These are phyloP conservation scores for Platorchestia sp. DNA, from an alignment of 1,140 invertebrate genomes.

Conservation along the genomic window DNA sequence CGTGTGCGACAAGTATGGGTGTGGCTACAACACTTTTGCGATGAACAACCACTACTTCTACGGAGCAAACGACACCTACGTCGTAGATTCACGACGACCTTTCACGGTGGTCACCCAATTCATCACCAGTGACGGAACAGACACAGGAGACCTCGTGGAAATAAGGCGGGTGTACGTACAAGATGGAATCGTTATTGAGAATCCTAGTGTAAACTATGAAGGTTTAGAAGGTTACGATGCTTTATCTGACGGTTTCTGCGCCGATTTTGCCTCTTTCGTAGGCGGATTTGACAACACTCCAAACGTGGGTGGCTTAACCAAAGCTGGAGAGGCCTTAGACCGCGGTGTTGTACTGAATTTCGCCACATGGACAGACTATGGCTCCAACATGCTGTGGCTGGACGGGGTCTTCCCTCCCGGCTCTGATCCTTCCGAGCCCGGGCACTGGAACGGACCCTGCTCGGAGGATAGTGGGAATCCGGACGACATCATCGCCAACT, in stretches of 20 bases:
- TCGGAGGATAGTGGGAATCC: not conserved
- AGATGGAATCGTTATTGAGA: conserved; percentile 63
- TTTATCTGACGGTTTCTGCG: conserved; percentile 63
- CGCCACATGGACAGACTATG: conserved; percentile 66
- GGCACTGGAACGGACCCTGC: not conserved
- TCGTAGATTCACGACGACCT: conserved; percentile 59
- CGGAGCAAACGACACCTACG: conserved; percentile 39
- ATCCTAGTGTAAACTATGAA: conserved; percentile 59
- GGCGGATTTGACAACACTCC: not conserved
- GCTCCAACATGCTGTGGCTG: conserved; percentile 66
- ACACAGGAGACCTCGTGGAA: conserved; percentile 65
- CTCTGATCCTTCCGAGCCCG: conserved; percentile 1
- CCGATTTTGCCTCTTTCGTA: not conserved
- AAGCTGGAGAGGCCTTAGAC: not conserved
- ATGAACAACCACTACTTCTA: conserved; percentile 56
- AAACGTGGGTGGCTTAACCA: not conserved
- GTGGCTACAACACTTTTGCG: conserved; percentile 64
- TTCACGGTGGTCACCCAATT: conserved; percentile 67
- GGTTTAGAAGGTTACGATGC: conserved; percentile 63
- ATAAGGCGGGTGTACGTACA: conserved; percentile 65
- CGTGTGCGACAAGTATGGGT: conserved; percentile 67
- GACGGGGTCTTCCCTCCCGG: conserved; percentile 63
- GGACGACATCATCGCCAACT: not conserved
- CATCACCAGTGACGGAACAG: conserved; percentile 66
- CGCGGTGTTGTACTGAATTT: conserved; percentile 64